Percentiles rank a stretch among this genome's conserved stretches.
phyloP scores from a whole-genome alignment of 37 sponge, comb jelly and placozoan genomes.

The Mnemiopsis leidyi region DNA sequence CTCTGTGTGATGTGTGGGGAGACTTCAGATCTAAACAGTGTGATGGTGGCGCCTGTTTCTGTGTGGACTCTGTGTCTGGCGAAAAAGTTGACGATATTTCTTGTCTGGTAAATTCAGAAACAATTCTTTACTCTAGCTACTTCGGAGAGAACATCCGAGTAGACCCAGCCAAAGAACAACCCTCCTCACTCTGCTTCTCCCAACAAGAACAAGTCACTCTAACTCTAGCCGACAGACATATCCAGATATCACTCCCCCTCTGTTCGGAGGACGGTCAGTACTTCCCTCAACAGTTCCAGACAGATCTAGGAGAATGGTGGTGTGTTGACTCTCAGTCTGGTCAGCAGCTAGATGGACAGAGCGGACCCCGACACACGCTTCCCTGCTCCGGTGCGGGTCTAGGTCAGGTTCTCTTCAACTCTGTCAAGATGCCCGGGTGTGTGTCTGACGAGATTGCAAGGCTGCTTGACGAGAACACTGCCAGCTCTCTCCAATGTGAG shows the following conservation, averaged over 20 bases:
- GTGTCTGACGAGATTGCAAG: background rate
- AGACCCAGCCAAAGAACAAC: background rate
- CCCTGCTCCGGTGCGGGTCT: background rate
- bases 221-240: background rate
- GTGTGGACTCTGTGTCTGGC: constrained; percentile 28
- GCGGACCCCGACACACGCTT: background rate
- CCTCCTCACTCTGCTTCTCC: background rate
- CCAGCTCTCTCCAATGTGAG: background rate
- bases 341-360: background rate
- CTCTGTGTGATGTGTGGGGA: background rate
- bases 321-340: background rate
- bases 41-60: background rate
- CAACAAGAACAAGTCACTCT: background rate
- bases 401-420: background rate
- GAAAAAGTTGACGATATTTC: background rate
- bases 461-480: background rate
- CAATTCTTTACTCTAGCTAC: background rate
- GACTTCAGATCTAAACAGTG: background rate
- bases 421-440: background rate
- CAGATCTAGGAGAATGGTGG: background rate
- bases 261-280: background rate
- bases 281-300: background rate
- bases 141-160: background rate
- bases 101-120: background rate
- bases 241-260: background rate